phyloP scores from a whole-genome alignment of 2,888 invertebrate species.

The Napeogenes sylphis region DNA sequence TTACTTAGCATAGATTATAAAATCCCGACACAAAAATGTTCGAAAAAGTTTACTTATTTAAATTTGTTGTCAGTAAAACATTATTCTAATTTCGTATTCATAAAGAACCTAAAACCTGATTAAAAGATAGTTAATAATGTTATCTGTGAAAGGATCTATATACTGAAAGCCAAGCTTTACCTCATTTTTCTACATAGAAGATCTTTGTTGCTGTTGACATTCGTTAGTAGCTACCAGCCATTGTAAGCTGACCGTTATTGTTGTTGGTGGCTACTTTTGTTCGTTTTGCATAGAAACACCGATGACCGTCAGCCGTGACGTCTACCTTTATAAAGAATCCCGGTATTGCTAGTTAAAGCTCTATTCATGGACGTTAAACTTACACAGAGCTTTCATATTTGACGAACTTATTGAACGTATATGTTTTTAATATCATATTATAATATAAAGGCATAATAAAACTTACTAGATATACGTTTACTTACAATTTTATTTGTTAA shows the following conservation, averaged over 20 bases:
- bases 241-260: slow-evolving; percentile 22
- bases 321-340: slow-evolving; percentile 11
- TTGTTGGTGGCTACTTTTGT: slow-evolving; percentile 13
- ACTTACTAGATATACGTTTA: too few species aligned
- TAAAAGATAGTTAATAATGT: neutral
- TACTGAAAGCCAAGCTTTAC: slow-evolving; percentile 5
- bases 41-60: too few species aligned
- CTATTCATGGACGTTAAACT: too few species aligned
- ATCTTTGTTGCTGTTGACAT: slow-evolving; percentile 19
- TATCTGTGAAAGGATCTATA: neutral
- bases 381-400: too few species aligned
- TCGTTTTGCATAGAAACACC: slow-evolving; percentile 21
- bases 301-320: slow-evolving; percentile 10
- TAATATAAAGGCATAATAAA: too few species aligned
- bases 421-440: too few species aligned
- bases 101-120: too few species aligned
- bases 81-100: too few species aligned
- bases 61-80: too few species aligned
- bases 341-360: neutral
- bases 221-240: slow-evolving; percentile 12
- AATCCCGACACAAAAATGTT: neutral
- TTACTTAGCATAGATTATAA: slow-evolving; percentile 13
- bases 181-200: slow-evolving; percentile 19
- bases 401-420: too few species aligned
- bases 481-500: too few species aligned